A percentile compares a stretch with the other conserved stretches of the same genome.
Conservation (phyloP, 2,113 vertebrate genomes). For the Saguinus imperator region DNA sequence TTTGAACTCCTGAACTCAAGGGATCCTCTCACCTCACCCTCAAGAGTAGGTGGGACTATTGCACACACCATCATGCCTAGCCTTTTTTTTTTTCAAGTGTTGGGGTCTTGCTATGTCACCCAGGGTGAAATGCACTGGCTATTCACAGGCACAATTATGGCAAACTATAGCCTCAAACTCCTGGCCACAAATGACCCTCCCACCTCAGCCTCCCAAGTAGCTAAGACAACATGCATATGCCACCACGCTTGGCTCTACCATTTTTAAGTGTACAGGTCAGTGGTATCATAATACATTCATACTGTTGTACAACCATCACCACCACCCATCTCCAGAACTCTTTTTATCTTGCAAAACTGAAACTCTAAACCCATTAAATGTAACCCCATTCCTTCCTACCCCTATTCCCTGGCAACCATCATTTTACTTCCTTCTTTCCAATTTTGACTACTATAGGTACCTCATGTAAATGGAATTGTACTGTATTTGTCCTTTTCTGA, state of each 20-base stretch:
- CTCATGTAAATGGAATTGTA: background rate
- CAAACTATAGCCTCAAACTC: background rate
- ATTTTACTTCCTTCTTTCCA: conserved; percentile 10
- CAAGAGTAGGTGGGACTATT: background rate
- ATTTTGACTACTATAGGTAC: background rate
- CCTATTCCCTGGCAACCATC: background rate
- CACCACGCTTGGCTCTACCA: background rate
- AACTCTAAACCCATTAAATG: background rate
- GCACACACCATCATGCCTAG: background rate
- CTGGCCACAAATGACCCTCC: background rate
- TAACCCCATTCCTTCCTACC: background rate
- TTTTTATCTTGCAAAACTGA: background rate
- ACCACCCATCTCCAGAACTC: background rate
- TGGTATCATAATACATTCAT: background rate
- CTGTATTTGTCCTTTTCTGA: background rate
- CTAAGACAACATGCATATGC: background rate
- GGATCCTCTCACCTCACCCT: background rate
- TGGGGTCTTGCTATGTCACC: background rate
- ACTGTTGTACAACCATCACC: background rate
- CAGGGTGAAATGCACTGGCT: background rate
- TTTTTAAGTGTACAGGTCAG: background rate
- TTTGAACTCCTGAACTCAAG: background rate
- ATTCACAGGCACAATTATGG: background rate
- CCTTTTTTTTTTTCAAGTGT: background rate
- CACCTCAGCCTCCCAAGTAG: background rate